Evolutionary conservation across 1,140 invertebrate species (phyloP), one percentile per base, ranked within the genome.

Genomic region (Nasonia giraulti): DNA sequence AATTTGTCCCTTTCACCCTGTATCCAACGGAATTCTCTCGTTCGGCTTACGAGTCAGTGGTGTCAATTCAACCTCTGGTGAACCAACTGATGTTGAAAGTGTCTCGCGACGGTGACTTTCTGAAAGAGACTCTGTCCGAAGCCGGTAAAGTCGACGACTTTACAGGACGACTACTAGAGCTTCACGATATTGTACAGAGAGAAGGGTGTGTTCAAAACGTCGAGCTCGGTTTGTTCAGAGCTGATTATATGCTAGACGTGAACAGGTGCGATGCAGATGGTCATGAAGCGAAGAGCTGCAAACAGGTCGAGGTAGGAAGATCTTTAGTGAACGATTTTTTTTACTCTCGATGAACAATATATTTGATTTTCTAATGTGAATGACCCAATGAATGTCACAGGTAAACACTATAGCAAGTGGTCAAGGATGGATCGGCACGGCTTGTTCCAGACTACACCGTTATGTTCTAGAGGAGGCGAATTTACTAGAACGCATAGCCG

Each of bases 61-160:
- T 96, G 10, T 93, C 94, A 50, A 92, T 97, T 68, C 97, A 98
- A 91, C 92, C 94, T 11, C 93, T 96, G 55, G 93, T 99, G 10
- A 98, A 98, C 93, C 94, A 96, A 88, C 92, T 99, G 2, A 96
- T 98, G 92, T 97, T 99, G 90, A 96, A 95, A 92, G 96, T 99
- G 62, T 97, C 98, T 8, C 95, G 98, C 92, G 95, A 98, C 93
- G 93, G 96, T 89, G 94, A 96, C 68, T 99, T 99, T 92, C 93
- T 99, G 5, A 93, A 94, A 23, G 93, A 95, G 37, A 95, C 95
- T 74, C 93, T 99, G 37, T 94, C 91, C 89, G 93, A 92, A 95
- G 97, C 96, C 0, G 94, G 98, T 23, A 93, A 96, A 93, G 97
- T 96, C 6, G 98, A 99, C 92, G 95, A 96, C 68, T 99, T 98